These are phyloP conservation scores for Plecotus auritus DNA, from an alignment of 2,113 vertebrate genomes.

Conservation along the genomic window DNA sequence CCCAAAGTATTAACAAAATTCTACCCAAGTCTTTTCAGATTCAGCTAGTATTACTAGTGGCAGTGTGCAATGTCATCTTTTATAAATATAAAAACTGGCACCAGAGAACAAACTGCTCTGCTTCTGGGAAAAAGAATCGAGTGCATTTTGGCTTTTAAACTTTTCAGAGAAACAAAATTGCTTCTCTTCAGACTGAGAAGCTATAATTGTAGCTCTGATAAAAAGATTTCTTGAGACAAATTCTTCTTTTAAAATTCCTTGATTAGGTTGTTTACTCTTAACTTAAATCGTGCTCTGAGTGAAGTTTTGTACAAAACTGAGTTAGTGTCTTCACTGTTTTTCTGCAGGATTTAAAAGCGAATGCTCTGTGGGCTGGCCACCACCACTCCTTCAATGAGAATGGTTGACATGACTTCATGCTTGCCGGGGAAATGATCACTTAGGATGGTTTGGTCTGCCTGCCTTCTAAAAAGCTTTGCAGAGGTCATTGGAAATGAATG, in stretches of 20 bases:
- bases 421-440: not conserved
- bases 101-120: constrained; percentile 1
- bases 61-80: not conserved
- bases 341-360: not conserved
- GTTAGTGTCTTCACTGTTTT: not conserved
- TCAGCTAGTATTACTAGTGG: not conserved
- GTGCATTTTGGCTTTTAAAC: constrained; percentile 45
- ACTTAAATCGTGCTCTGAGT: not conserved
- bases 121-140: constrained; percentile 14
- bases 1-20: not conserved
- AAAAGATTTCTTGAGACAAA: constrained; percentile 40
- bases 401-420: not conserved
- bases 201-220: not conserved
- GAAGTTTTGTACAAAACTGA: not conserved
- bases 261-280: constrained; percentile 38
- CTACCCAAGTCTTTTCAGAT: not conserved
- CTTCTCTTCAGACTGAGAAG: constrained; percentile 13
- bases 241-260: constrained; percentile 22
- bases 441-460: not conserved
- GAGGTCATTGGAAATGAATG: not conserved
- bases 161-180: constrained; percentile 38
- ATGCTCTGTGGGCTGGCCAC: not conserved
- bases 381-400: not conserved
- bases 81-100: constrained; percentile 17
- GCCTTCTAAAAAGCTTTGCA: not conserved